Evolutionary conservation across 2,888 invertebrate species (phyloP), one percentile per base, ranked within the genome.

Genomic region (Acheta domesticus): DNA sequence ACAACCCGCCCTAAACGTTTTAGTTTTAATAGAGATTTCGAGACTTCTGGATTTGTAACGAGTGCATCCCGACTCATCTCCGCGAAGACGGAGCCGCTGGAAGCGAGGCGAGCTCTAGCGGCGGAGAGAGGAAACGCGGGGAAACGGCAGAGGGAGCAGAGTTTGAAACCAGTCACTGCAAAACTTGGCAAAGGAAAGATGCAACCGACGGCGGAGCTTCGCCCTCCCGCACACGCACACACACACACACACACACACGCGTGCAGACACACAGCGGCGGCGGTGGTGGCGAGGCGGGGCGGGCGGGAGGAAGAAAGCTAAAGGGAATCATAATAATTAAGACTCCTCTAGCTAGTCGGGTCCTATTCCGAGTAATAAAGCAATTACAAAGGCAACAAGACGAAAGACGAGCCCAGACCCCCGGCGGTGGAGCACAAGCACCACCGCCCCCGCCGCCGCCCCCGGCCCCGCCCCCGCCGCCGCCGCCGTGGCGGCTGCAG

Each of bases 341-440:
- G 80, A 78, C 75, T 80, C 78, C 74, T 62, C 62, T 62, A 19
- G 75, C 73, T 75, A 75, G 78, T 79, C 73, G 73, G 77, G 77
- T 75, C 79, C 75, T 81, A 80, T 82, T 82, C 82, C 82, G 78
- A 82, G 82, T 82, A 82, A 82, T 82, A 82, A 82, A 82, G 82
- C 82, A 82, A 82, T 82, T 82, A 81, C 81, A 81, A 80, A 79
- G 80, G 79, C 79, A 78, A 80, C 81, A 81, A 81, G 81, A 81
- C 80, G 81, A 81, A 79, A 62, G 62, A 62, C 62, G 62, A 62
- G 62, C 62, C n/a, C 14, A n/a, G 16, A 14, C 62, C n/a, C 62
- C 62, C 8, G 36, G 4, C 36, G 36, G 36, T 36, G 36, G 36
- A 62, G 62, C 62, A n/a, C 62, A 62, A 62, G n/a, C n/a, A 14